Conservation (phyloP, 2,888 invertebrate genomes). For the Chromoteleia sp. region DNA sequence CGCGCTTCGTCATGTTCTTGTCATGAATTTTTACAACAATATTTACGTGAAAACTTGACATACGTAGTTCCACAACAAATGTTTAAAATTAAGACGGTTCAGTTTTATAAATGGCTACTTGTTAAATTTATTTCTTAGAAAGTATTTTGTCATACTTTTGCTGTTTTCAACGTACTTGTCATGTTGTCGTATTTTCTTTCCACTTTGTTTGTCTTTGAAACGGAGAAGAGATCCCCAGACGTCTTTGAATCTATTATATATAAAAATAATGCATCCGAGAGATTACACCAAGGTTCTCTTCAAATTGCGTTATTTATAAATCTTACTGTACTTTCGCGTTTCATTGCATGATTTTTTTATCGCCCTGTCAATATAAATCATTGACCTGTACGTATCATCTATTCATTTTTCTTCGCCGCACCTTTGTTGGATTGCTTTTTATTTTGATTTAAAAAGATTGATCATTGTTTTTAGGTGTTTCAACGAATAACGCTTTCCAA, state of each 20-base stretch:
- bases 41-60: too few species aligned
- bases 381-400: neutral
- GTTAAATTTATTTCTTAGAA: conserved; percentile 11
- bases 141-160: conserved; percentile 31
- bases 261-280: conserved; percentile 30
- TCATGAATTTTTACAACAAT: too few species aligned
- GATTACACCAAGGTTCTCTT: conserved; percentile 13
- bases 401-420: neutral
- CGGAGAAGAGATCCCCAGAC: conserved; percentile 49
- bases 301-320: conserved; percentile 35
- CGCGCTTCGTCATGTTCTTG: too few species aligned
- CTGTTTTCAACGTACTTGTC: conserved; percentile 45
- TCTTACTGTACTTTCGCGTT: neutral
- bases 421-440: neutral
- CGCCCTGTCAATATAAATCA: neutral
- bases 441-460: neutral
- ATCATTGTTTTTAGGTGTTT: neutral
- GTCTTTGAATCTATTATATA: conserved; percentile 37
- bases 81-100: neutral
- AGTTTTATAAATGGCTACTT: conserved; percentile 28
- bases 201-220: conserved; percentile 37
- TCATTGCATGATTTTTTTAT: neutral
- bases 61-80: neutral
- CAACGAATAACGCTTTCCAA: too few species aligned
- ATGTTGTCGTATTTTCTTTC: conserved; percentile 40